A percentile compares a stretch with the other conserved stretches of the same genome.
phyloP scores from a whole-genome alignment of 2,888 invertebrate species.

The Hypsopygia costalis region DNA sequence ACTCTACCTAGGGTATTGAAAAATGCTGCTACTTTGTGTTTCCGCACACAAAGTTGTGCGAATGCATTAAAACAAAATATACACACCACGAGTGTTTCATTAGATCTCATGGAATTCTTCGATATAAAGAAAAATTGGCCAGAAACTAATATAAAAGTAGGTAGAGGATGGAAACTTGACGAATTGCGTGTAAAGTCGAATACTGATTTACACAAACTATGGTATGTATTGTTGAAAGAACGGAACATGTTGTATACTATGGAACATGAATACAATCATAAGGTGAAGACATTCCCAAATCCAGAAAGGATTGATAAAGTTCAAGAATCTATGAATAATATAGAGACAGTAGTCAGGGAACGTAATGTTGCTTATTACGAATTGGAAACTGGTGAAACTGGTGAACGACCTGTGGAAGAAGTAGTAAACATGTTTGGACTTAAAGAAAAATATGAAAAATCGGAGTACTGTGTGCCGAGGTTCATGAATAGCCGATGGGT shows the following conservation, averaged over 20 bases:
- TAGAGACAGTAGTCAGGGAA: slow-evolving; percentile 94
- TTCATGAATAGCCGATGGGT: slow-evolving; percentile 84
- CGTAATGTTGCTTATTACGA: slow-evolving; percentile 93
- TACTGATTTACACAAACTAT: slow-evolving; percentile 96
- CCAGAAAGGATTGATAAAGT: slow-evolving; percentile 97
- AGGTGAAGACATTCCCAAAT: slow-evolving; percentile 88
- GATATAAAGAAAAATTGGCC: slow-evolving; percentile 93
- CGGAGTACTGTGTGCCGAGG: slow-evolving; percentile 84
- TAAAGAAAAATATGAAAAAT: slow-evolving; percentile 73
- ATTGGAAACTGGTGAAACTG: slow-evolving; percentile 93
- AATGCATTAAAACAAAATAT: slow-evolving; percentile 30
- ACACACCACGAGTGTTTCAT: slow-evolving; percentile 54
- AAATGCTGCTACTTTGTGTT: slow-evolving; percentile 28
- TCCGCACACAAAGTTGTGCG: slow-evolving; percentile 31
- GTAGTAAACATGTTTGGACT: slow-evolving; percentile 82
- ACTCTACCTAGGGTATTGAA: slow-evolving; percentile 32
- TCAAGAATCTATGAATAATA: slow-evolving; percentile 95
- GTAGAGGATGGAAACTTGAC: slow-evolving; percentile 93
- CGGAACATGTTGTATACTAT: slow-evolving; percentile 98
- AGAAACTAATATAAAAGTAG: slow-evolving; percentile 86
- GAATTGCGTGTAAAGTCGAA: slow-evolving; percentile 97
- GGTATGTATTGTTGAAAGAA: slow-evolving; percentile 96
- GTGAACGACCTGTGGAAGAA: slow-evolving; percentile 85
- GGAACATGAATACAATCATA: slow-evolving; percentile 89
- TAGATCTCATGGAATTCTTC: slow-evolving; percentile 92